phyloP scores from a whole-genome alignment of 2,113 vertebrate genomes.

The Tauraco erythrolophus region DNA sequence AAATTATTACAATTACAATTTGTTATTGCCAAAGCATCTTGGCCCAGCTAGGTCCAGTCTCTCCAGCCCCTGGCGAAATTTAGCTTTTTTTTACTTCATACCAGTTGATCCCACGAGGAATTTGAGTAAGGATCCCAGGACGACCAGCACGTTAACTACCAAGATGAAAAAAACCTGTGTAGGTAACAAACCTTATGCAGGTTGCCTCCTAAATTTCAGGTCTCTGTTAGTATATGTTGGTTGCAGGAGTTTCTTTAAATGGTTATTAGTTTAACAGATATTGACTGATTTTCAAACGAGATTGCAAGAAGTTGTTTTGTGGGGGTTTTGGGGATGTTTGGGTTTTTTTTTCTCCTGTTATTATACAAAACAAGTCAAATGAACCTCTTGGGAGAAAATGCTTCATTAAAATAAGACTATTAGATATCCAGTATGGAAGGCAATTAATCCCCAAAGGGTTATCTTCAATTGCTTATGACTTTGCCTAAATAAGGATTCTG shows the following conservation, averaged over 20 bases:
- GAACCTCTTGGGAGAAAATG: neutral
- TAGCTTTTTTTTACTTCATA: neutral
- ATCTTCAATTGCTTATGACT: neutral
- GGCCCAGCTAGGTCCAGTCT: neutral
- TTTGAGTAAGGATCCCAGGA: neutral
- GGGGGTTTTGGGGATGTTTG: neutral
- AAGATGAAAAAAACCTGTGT: neutral
- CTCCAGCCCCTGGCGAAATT: neutral
- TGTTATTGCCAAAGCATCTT: neutral
- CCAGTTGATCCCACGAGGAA: neutral
- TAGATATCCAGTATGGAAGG: neutral
- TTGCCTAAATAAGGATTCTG: neutral
- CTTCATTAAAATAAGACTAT: neutral
- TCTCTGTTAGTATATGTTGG: neutral
- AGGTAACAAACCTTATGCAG: neutral
- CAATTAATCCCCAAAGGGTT: neutral
- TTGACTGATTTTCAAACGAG: neutral
- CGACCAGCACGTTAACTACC: neutral
- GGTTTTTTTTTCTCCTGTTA: rapidly evolving
- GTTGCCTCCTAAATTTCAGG: neutral
- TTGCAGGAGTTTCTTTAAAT: neutral
- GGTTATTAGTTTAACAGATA: neutral
- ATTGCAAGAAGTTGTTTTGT: neutral
- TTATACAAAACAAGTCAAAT: neutral
- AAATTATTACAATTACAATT: too few species aligned